Evolutionary conservation across 2,797 vertebrate genomes (phyloP), one percentile per base, ranked within the genome.

Genomic region (Clangula hyemalis): DNA sequence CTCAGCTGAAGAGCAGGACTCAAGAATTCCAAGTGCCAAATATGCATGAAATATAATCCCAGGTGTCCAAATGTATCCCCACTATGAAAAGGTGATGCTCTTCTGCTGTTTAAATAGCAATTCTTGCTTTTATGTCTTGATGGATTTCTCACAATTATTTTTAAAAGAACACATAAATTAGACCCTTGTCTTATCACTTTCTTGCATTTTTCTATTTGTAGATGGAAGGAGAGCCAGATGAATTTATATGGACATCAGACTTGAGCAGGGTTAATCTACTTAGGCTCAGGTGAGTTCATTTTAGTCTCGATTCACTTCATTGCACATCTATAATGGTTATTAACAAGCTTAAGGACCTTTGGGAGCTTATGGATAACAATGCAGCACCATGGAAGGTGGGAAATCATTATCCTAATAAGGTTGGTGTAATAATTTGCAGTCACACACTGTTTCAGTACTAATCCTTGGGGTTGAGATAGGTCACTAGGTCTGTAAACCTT

Each of bases 251-350:
- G 94, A 96, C 95, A 95, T 94, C 82, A 92, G 89, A 93, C 96
- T 96, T 93, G 94, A 97, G 98, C 82, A 97, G 98, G 98, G 98
- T 99, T 99, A 98, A 99, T 99, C 99, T 99, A 98, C 98, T 99
- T 98, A 98, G 98, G 98, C 98, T 99, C 99, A 99, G 99, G 99
- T 99, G 98, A 99, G 98, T 98, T 99, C 99, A 98, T 99, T 99
- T 99, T 98, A 98, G 98, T 98, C 97, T 98, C 98, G 98, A 98
- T 98, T 98, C 99, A 99, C 98, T 99, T 98, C 99, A 98, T 98
- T 99, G 99, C 98, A 98, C 98, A 98, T 98, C 98, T 98, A 98
- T 99, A 99, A 99, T 99, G 99, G 99, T 99, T 99, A 99, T 99
- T 99, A 99, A 99, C 98, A 99, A 99, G 99, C 98, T 99, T 99